These are phyloP conservation scores for Suncus etruscus DNA, from an alignment of 2,113 vertebrate genomes.

Conservation along the genomic window DNA sequence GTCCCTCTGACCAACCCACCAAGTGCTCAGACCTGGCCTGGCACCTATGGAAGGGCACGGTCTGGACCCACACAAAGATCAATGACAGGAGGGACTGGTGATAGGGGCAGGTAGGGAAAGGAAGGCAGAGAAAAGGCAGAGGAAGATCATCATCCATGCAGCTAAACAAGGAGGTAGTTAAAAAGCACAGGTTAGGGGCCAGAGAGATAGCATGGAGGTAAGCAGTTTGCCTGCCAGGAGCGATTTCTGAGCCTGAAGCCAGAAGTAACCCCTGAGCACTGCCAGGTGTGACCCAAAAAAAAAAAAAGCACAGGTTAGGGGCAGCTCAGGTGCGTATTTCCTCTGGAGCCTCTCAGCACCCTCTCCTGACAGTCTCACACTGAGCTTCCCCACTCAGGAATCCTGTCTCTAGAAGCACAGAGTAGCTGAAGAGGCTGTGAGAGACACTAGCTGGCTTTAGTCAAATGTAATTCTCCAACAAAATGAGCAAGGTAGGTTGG, in stretches of 20 bases:
- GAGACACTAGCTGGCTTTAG: neutral
- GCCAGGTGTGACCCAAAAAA: too few relatives aligned
- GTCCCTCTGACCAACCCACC: neutral
- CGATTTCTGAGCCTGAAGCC: too few relatives aligned
- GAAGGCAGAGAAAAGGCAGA: neutral
- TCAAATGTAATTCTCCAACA: constrained; percentile 11
- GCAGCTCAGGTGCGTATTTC: neutral
- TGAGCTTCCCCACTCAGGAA: neutral
- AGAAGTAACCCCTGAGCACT: too few relatives aligned
- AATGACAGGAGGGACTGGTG: neutral
- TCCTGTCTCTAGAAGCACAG: neutral
- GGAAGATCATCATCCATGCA: neutral
- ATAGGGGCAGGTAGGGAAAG: neutral
- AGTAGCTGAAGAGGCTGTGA: neutral
- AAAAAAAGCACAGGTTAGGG: too few relatives aligned
- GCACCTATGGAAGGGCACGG: neutral
- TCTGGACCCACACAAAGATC: neutral
- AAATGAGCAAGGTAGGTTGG: neutral
- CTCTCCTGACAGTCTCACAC: neutral
- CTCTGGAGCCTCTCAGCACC: neutral
- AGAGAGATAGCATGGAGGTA: too few relatives aligned
- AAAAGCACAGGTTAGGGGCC: too few relatives aligned
- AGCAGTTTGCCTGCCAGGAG: too few relatives aligned
- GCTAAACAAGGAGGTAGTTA: neutral
- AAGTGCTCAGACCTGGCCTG: neutral